Percentiles rank a stretch among this genome's conserved stretches.
Conservation (phyloP, 2,797 vertebrate species). For the Tenualosa ilisha region DNA sequence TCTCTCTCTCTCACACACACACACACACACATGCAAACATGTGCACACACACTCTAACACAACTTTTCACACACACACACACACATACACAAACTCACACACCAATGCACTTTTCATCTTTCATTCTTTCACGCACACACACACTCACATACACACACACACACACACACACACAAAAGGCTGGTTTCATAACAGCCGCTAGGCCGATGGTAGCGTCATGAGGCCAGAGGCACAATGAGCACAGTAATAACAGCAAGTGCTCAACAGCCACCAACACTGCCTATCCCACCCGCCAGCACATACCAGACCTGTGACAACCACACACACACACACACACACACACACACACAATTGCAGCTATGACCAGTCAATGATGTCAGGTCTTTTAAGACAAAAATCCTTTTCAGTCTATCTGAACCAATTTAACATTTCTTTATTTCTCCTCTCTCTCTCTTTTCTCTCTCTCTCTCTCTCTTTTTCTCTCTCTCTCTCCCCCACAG, state of each 20-base stretch:
- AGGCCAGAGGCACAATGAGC: conserved; percentile 51
- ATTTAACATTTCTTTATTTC: background rate
- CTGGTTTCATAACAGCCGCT: conserved; percentile 40
- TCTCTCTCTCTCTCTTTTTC: background rate
- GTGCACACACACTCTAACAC: background rate
- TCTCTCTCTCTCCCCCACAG: conserved; percentile 62
- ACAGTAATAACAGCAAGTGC: conserved; percentile 42
- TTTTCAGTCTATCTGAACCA: background rate
- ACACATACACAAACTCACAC: conserved; percentile 22
- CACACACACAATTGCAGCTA: background rate
- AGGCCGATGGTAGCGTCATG: conserved; percentile 57
- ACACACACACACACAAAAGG: conserved; percentile 25
- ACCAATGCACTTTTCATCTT: too few relatives aligned
- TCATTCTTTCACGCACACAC: background rate
- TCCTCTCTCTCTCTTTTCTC: background rate
- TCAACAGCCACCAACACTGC: background rate
- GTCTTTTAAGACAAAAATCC: conserved; percentile 5
- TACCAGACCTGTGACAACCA: background rate
- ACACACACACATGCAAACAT: conserved; percentile 18
- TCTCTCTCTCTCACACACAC: background rate
- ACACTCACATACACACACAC: conserved; percentile 7
- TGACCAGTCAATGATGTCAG: conserved; percentile 23
- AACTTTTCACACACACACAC: background rate
- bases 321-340: too few relatives aligned
- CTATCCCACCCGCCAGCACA: background rate